These are phyloP conservation scores for Synergus japonicus DNA, from an alignment of 2,888 invertebrate genomes.

Conservation along the genomic window DNA sequence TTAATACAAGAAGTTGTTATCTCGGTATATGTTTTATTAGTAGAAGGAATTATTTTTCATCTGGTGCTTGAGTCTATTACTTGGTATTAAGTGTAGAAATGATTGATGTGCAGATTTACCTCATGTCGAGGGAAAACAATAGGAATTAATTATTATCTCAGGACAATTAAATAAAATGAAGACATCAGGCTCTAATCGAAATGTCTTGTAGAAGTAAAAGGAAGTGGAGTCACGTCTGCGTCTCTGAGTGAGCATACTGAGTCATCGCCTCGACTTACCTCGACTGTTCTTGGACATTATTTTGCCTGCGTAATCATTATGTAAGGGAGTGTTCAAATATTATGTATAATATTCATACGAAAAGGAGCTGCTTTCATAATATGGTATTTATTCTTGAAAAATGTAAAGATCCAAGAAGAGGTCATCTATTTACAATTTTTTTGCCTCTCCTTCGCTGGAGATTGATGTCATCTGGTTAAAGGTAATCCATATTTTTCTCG, in stretches of 20 bases:
- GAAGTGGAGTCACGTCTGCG: background rate
- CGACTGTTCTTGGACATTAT: conserved; percentile 3
- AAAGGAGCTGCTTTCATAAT: background rate
- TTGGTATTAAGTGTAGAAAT: background rate
- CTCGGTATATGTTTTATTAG: background rate
- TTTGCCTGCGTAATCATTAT: background rate
- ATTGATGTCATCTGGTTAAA: conserved; percentile 10
- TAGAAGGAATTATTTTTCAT: background rate
- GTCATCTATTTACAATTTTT: background rate
- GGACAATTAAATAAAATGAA: conserved; percentile 16
- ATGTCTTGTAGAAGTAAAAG: conserved; percentile 1
- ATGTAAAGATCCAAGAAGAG: background rate
- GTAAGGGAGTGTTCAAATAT: background rate
- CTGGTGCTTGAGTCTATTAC: background rate
- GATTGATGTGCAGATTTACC: background rate
- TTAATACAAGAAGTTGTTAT: background rate
- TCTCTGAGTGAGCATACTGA: background rate
- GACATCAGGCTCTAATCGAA: conserved; percentile 24
- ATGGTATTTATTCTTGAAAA: no score
- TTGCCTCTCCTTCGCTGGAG: background rate
- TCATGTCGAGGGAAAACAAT: background rate
- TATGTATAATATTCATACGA: background rate
- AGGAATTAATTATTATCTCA: background rate
- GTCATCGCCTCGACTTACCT: background rate
- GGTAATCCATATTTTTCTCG: background rate